phyloP scores from a whole-genome alignment of 2,113 vertebrate genomes.

The Oncorhynchus tshawytscha region DNA sequence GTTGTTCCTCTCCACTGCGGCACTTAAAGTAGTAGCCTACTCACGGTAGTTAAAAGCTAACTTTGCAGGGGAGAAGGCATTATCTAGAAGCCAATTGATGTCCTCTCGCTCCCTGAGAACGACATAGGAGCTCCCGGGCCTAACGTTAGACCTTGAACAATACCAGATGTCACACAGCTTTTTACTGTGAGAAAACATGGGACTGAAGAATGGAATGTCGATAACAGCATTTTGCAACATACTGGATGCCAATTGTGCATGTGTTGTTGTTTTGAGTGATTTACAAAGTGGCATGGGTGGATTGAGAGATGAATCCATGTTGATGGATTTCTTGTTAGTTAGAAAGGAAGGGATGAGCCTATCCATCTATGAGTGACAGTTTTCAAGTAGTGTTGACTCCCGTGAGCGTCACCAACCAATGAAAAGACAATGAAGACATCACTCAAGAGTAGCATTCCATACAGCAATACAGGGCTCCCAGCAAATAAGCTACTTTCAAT shows the following conservation, averaged over 20 bases:
- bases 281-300: too few species aligned
- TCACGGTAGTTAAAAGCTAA: constrained; percentile 11
- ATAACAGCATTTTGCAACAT: neutral
- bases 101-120: neutral
- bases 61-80: constrained; percentile 25
- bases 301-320: too few species aligned
- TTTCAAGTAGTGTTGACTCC: too few species aligned
- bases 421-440: neutral
- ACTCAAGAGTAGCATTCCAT: too few species aligned
- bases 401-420: too few species aligned
- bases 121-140: neutral
- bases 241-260: neutral
- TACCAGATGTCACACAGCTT: constrained; percentile 32
- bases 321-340: too few species aligned
- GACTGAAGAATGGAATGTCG: neutral
- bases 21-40: too few species aligned
- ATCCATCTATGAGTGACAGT: too few species aligned
- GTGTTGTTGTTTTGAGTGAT: too few species aligned
- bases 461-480: too few species aligned
- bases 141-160: constrained; percentile 4
- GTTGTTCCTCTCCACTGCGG: neutral
- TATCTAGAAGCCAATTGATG: constrained; percentile 25
- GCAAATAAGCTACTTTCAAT: too few species aligned
- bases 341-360: too few species aligned
- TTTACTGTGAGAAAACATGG: constrained; percentile 3